A percentile compares a stretch with the other conserved stretches of the same genome.
These are phyloP conservation scores for Acromyrmex echinatior DNA, from an alignment of 1,140 invertebrate genomes.

Conservation along the genomic window DNA sequence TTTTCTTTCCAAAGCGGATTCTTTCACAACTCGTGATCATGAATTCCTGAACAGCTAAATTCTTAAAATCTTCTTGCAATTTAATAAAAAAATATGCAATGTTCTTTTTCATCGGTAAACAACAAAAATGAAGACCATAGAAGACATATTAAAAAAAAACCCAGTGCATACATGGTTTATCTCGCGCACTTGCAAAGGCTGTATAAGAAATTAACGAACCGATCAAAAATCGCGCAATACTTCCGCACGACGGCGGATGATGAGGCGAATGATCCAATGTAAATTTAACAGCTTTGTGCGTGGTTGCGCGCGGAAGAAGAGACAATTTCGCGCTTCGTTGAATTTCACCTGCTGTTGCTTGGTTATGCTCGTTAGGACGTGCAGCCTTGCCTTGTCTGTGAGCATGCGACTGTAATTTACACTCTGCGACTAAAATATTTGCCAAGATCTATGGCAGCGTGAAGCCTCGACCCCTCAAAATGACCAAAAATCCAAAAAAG, in stretches of 20 bases:
- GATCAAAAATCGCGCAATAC: conserved; percentile 10
- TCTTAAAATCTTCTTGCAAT: not conserved
- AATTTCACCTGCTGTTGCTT: conserved; percentile 72
- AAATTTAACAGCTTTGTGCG: conserved; percentile 66
- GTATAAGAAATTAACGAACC: conserved; percentile 23
- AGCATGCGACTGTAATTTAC: conserved; percentile 37
- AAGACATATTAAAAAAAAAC: conserved; percentile 1
- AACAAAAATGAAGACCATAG: conserved; percentile 1
- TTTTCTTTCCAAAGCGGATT: not conserved
- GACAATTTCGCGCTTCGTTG: conserved; percentile 79
- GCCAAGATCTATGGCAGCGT: not conserved
- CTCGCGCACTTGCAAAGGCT: not conserved
- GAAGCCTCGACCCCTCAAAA: not conserved
- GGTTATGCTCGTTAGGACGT: conserved; percentile 55
- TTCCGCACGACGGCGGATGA: conserved; percentile 29
- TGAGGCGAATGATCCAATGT: conserved; percentile 50
- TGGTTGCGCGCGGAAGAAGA: conserved; percentile 70
- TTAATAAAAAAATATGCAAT: not conserved
- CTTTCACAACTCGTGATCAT: not conserved
- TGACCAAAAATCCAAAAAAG: conserved; percentile 7
- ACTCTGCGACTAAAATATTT: conserved; percentile 46
- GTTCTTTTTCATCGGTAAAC: not conserved
- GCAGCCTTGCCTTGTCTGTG: conserved; percentile 43
- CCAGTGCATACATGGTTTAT: not conserved
- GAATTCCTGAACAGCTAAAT: not conserved